Percentiles rank a stretch among this genome's conserved stretches.
Evolutionary conservation across 2,113 vertebrate species (phyloP).

Genomic region (Geococcyx californianus): DNA sequence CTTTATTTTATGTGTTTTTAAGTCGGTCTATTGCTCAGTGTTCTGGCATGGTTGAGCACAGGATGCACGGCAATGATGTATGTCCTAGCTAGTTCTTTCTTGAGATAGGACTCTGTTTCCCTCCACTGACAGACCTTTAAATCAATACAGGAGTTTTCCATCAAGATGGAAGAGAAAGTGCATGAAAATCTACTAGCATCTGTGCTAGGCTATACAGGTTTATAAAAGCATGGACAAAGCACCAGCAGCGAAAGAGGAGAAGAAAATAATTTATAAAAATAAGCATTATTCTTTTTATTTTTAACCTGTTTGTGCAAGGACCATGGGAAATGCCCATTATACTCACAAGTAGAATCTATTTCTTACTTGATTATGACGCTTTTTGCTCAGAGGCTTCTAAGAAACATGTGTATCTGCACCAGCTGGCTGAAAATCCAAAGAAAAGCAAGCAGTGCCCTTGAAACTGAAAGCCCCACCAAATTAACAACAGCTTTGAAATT

Average conservation of each 20-base stretch:
- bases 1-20: background rate
- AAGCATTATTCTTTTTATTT: background rate
- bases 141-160: constrained; percentile 5
- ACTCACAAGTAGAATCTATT: background rate
- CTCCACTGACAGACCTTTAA: constrained; percentile 1
- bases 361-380: background rate
- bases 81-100: background rate
- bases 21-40: background rate
- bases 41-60: background rate
- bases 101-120: background rate
- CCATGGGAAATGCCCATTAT: background rate
- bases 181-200: background rate
- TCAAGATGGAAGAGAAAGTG: background rate
- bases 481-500: background rate
- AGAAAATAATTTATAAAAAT: background rate
- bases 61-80: background rate
- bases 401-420: background rate
- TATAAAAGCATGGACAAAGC: background rate
- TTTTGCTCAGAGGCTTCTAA: background rate
- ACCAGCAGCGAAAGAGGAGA: background rate
- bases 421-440: background rate
- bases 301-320: background rate
- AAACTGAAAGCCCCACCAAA: background rate
- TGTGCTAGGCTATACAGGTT: background rate
- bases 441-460: background rate